Evolutionary conservation across 2,888 invertebrate genomes (phyloP).

Genomic region (Agrotis segetum): DNA sequence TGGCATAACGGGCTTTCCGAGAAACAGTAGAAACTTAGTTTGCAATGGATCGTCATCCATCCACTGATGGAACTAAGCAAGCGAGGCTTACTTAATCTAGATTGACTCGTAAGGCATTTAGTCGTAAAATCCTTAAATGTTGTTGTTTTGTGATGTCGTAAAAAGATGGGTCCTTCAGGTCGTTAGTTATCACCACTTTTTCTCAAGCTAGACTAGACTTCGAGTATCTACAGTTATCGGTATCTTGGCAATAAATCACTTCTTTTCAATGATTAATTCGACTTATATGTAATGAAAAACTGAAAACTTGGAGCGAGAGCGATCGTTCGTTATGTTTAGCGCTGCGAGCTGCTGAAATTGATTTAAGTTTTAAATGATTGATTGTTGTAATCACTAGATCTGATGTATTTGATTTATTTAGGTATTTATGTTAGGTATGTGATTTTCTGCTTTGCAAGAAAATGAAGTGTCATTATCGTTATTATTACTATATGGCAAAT

Average conservation of each 20-base stretch:
- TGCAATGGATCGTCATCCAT: too few species aligned
- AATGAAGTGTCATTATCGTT: background rate
- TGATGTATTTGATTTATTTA: background rate
- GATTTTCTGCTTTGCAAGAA: background rate
- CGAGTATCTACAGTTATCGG: background rate
- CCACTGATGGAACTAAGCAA: too few species aligned
- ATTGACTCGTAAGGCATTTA: too few species aligned
- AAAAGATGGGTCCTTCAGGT: too few species aligned
- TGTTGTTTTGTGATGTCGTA: too few species aligned
- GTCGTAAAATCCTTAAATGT: too few species aligned
- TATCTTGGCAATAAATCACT: constrained; percentile 3
- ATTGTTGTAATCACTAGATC: background rate
- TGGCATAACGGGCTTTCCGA: too few species aligned
- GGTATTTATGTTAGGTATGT: background rate
- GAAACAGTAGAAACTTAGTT: too few species aligned
- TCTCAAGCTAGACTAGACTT: background rate
- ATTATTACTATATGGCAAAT: background rate
- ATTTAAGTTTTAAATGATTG: background rate
- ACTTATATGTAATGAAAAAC: background rate
- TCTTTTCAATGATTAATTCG: constrained; percentile 7
- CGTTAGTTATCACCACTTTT: background rate
- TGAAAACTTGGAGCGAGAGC: background rate
- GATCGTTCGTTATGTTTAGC: constrained; percentile 3
- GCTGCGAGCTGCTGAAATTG: background rate
- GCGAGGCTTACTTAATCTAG: too few species aligned